Evolutionary conservation across 2,113 vertebrate species (phyloP), one percentile per base, ranked within the genome.

Genomic region (Malaclemys terrapin): DNA sequence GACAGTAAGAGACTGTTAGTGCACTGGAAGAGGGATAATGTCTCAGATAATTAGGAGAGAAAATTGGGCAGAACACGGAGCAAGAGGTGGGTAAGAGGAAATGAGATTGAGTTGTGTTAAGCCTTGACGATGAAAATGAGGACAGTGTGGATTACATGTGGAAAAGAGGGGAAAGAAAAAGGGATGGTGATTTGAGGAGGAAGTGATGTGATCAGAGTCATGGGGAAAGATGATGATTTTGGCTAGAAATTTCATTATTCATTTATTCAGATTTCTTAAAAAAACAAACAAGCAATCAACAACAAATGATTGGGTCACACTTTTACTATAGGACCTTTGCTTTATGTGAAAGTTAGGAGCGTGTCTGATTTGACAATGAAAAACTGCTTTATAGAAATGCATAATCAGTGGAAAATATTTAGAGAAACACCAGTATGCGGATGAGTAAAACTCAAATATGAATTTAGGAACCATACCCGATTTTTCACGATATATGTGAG

Each of bases 31-130:
- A 54, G 47, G 47, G 87, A 14, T 16, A 45, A 65, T 50, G 38
- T 69, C 6, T 2, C 81, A 10, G 12, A 29, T 47, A 91, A 95
- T 93, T 50, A 85, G n/a, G 4, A 45, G 35, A n/a, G 2, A 82
- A 45, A 91, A 91, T 0, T 92, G 4, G 1, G 56, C 56, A 95
- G 96, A 96, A 91, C 13, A 52, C 7, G 78, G 35, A 81, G 52
- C 22, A 72, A 93, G 62, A 89, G 72, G 83, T 0, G 93, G 94
- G 85, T 2, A 97, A 75, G 65, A 96, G 95, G 95, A 97, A 97
- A 85, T 96, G 96, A 96, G 78, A 97, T 50, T 94, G 27, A 87
- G 7, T 31, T 27, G 24, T 62, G 27, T 86, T 81, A 88, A 92
- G 56, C 20, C 24, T 91, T 83, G 54, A 79, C 93, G 78, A 65